Base-by-base conservation (phyloP, 1,140 invertebrate genomes). In the Gryon sp. region DNA sequence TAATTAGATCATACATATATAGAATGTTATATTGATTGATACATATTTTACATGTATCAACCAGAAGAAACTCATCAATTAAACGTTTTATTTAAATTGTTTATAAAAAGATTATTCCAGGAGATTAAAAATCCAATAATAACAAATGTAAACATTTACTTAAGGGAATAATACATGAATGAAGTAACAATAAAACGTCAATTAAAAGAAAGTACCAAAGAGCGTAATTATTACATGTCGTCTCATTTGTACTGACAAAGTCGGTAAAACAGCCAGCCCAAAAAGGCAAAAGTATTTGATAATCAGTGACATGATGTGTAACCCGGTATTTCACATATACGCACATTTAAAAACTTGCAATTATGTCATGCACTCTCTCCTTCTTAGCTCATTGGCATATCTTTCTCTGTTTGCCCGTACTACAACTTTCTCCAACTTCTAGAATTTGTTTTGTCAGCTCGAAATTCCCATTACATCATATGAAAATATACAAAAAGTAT, bases 321-420 rank as follows among this genome's bases (percentile, higher is more conserved):
- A 76, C 40, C 26, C 34, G 48, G 32, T 65, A 66, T 70, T 78
- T 74, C 59, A 66, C 57, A 9, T 75, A 76, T 45, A 70, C 46
- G 62, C 62, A 53, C 78, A 72, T 82, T 83, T 66, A 70, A 38
- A 65, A 68, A 68, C 65, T 40, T 79, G 68, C 70, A 83, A 84
- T 87, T 87, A 85, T 85, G 84, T 85, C 83, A 87, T 80, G 81
- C 77, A 80, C 75, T 78, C 76, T 62, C 70, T 80, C 76, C 62
- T 73, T 63, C 63, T 79, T 24, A 26, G 43, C 48, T 41, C 36
- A 53, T 66, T 63, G 66, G 45, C 65, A 46, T 72, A 80, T 81
- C 81, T 80, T 79, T 84, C 78, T 83, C 80, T 43, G 38, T 50
- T 69, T 62, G 74, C 15, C 70, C 40, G 72, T 5, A 55, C 70